phyloP scores from a whole-genome alignment of 2,888 invertebrate species.

The Celastrina argiolus region DNA sequence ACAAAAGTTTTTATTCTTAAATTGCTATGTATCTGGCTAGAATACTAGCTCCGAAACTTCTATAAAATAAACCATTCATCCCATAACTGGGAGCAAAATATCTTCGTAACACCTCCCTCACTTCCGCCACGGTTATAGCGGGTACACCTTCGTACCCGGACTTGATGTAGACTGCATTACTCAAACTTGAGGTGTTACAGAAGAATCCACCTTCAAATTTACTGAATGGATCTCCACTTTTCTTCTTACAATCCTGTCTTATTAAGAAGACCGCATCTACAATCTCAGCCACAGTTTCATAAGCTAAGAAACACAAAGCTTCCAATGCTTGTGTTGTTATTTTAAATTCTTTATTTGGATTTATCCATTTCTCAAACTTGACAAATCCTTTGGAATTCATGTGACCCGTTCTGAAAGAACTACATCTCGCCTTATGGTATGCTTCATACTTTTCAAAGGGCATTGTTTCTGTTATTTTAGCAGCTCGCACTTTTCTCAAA shows the following conservation, averaged over 20 bases:
- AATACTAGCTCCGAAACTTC: slow-evolving; percentile 66
- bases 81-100: slow-evolving; percentile 81
- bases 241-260: slow-evolving; percentile 84
- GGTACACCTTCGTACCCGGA: slow-evolving; percentile 82
- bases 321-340: slow-evolving; percentile 82
- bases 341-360: slow-evolving; percentile 79
- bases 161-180: slow-evolving; percentile 74
- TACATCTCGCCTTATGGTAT: slow-evolving; percentile 87
- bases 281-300: slow-evolving; percentile 93
- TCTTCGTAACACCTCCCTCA: slow-evolving; percentile 88
- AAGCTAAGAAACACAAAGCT: slow-evolving; percentile 90
- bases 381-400: slow-evolving; percentile 71
- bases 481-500: slow-evolving; percentile 78
- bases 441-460: slow-evolving; percentile 82
- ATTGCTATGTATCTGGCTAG: slow-evolving; percentile 58
- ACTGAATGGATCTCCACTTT: slow-evolving; percentile 82
- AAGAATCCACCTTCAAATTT: slow-evolving; percentile 81
- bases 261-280: slow-evolving; percentile 90
- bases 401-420: slow-evolving; percentile 80
- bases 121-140: slow-evolving; percentile 87
- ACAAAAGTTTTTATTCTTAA: slow-evolving; percentile 33
- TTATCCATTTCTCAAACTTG: slow-evolving; percentile 81
- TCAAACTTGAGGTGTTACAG: slow-evolving; percentile 79
- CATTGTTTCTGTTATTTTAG: slow-evolving; percentile 74
- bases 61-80: slow-evolving; percentile 70